Base-by-base conservation (phyloP, 1,140 invertebrate genomes). In the Drosophila lacertosa region DNA sequence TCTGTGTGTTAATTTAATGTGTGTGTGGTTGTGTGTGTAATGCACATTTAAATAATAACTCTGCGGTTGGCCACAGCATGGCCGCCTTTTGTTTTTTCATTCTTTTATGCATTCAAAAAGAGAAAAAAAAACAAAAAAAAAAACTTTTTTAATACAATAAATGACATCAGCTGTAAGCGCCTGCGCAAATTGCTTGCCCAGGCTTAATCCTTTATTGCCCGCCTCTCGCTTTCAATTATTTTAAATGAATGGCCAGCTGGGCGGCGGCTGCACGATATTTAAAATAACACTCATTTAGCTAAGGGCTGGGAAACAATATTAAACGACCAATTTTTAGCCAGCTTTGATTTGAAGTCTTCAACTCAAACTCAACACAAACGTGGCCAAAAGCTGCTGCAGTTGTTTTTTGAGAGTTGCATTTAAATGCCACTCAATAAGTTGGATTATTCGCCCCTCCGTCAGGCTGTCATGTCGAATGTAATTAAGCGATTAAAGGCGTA, bases 21-120 rank as follows among this genome's bases (percentile, higher is more conserved):
- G 11, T 54, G 24, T 59, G 15, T 53, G n/a, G 54, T 18, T 67
- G 29, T 62, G 57, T 66, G 71, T 53, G 72, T 69, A 74, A 74
- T 81, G 81, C 74, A 88, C 82, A 86, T 86, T 86, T 86, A 86
- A 86, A 86, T 86, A 86, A 86, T 86, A 86, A 88, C 77, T 74
- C 82, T 88, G 82, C 82, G 82, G 82, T 88, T 82, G 75, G 82
- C 82, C 78, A 73, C 81, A 86, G 72, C 82, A 82, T 88, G 82
- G 83, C 82, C 71, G 82, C 59, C 78, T 88, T 88, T 88, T 86
- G 83, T 88, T 77, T 88, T 59, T 59, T 42, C 53, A 42, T 35
- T 42, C 64, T 69, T 73, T 73, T 37, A 69, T 69, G 58, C 50
- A 63, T 40, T 70, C 64, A 57, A 70, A n/a, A n/a, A n/a, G n/a